Evolutionary conservation across 2,888 invertebrate genomes (phyloP), one percentile per base, ranked within the genome.

Genomic region (Theristus sp.): DNA sequence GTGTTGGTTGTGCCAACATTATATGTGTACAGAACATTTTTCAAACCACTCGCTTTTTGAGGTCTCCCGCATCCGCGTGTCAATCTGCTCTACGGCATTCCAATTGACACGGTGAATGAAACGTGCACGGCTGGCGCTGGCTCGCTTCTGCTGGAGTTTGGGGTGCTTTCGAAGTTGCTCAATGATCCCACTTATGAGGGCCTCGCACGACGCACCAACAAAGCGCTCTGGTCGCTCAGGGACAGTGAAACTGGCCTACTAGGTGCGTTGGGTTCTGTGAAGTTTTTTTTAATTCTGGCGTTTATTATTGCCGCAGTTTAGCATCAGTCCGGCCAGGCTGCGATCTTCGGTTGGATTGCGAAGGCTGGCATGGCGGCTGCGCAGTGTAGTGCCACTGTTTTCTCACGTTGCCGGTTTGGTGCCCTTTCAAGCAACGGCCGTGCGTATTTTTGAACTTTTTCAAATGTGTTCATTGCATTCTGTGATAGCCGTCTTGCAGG

Each of bases 121-220:
- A 82, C 82, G 0, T 83, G 82, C 67, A 81, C 81, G 17, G 79
- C 82, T 26, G 82, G 82, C 52, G 82, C 82, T 29, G 82, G 82
- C 1, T 80, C 81, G 13, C 73, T 83, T 53, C 71, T 82, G 17
- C 68, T 83, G 25, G 82, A 82, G 70, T 81, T 82, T 71, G 82
- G 82, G 52, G 71, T 81, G 31, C 73, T 82, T n/a, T 81, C 81
- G 60, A 75, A 78, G 22, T 73, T 82, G n/a, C 70, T 81, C 1
- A 76, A 75, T 27, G 82, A 82, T 68, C 80, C 81, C 27, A 78
- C 79, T 1, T 82, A 79, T 70, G 82, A 82, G 67, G 73, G 75
- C n/a, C 75, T 79, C 64, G 82, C 82, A 10, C 71, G 81, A 30
- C 70, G 79, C 62, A 80, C 81, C 17, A 79, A 79, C 46, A 72